Base-by-base conservation (phyloP, 2,113 vertebrate genomes). In the Nannospalax galili region DNA sequence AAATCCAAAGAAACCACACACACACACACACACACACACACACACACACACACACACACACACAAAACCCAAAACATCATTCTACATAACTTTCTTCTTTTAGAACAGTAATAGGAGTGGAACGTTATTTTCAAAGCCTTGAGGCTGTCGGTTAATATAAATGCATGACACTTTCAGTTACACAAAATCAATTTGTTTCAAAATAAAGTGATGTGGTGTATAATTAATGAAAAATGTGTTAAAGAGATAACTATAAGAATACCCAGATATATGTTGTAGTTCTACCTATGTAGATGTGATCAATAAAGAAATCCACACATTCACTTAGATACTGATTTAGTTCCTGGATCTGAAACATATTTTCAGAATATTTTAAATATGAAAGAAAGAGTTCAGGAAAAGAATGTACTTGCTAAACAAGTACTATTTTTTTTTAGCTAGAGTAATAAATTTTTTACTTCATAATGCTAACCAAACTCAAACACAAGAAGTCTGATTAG, bases 361-460 rank as follows among this genome's bases (percentile, higher is more conserved):
- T 97, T 96, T 94, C 97, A 92, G 98, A 98, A 84, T 97, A 96
- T 87, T 97, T 98, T 97, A 89, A 98, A 96, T 97, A 97, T 94
- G 93, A 97, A 98, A 84, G 98, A 98, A 97, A 98, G 97, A 98
- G 97, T 78, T 98, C 97, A 98, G 98, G 98, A 98, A 98, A 97
- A 98, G 94, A 98, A 97, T 98, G 97, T 97, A 97, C 98, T 98
- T 98, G 98, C 99, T 99, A n/a, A 99, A 99, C 98, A 99, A 99
- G 98, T 98, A 99, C 98, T 98, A 98, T 98, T 99, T 99, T 99
- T 99, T 99, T 99, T 99, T 99, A 98, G 98, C 98, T 98, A 99
- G 98, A 99, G 98, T 99, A 99, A 98, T 99, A n/a, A 99, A 99
- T 99, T 98, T 98, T 99, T 98, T 98, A 99, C 98, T 98, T 99